phyloP scores from a whole-genome alignment of 2,113 vertebrate genomes.

The Nothobranchius kuhntae region DNA sequence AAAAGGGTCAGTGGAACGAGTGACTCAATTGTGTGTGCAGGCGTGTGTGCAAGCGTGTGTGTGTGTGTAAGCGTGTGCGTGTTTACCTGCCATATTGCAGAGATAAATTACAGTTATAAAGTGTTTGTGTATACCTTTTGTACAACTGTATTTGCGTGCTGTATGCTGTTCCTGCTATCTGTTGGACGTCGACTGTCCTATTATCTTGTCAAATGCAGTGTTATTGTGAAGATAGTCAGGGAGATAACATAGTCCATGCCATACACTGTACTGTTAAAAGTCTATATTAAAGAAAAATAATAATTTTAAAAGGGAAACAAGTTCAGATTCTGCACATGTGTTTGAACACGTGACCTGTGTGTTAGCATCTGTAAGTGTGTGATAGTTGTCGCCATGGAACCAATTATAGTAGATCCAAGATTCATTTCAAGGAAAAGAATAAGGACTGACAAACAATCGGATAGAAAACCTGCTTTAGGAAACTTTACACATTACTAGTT shows the following conservation, averaged over 20 bases:
- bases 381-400: constrained; percentile 58
- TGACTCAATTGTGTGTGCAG: constrained; percentile 21
- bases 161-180: constrained; percentile 72
- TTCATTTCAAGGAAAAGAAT: constrained; percentile 28
- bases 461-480: constrained; percentile 39
- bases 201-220: constrained; percentile 72
- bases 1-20: constrained; percentile 39
- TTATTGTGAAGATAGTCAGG: constrained; percentile 70
- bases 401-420: constrained; percentile 49
- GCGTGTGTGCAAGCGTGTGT: constrained; percentile 24
- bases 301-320: constrained; percentile 22
- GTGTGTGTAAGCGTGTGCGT: constrained; percentile 19
- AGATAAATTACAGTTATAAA: constrained; percentile 55
- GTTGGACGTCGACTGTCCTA: constrained; percentile 68
- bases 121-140: constrained; percentile 74
- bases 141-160: constrained; percentile 71
- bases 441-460: constrained; percentile 9
- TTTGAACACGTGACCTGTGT: constrained; percentile 33
- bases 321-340: constrained; percentile 37
- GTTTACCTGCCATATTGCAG: constrained; percentile 52
- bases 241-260: constrained; percentile 57
- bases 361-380: constrained; percentile 57
- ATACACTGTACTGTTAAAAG: constrained; percentile 53
- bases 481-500: constrained; percentile 63
- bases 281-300: constrained; percentile 34